phyloP scores from a whole-genome alignment of 2,113 vertebrate genomes.

The Psittacus erithacus region DNA sequence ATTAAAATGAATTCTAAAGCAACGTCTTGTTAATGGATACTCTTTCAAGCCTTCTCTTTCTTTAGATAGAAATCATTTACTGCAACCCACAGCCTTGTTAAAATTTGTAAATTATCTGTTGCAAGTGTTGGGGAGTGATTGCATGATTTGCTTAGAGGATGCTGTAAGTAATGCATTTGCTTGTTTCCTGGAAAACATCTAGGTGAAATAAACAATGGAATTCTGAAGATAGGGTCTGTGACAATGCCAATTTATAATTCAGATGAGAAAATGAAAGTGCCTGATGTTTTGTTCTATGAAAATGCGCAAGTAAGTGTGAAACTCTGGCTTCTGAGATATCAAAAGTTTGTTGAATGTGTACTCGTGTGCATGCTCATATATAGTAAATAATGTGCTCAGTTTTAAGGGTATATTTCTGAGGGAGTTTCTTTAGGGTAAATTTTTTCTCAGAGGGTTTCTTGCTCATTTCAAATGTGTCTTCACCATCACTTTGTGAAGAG shows the following conservation, averaged over 20 bases:
- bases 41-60: not conserved
- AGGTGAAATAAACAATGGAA: conserved; percentile 85
- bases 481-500: not conserved
- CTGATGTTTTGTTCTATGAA: conserved; percentile 96
- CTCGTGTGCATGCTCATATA: not conserved
- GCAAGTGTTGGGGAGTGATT: not conserved
- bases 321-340: not conserved
- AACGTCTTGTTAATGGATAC: not conserved
- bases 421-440: not conserved
- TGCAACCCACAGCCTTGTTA: not conserved
- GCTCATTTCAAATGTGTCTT: not conserved
- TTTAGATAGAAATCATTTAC: not conserved
- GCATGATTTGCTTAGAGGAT: not conserved
- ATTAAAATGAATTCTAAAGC: not conserved
- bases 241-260: conserved; percentile 82
- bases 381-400: not conserved
- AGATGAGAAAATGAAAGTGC: conserved; percentile 90
- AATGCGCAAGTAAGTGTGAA: conserved; percentile 86
- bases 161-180: not conserved
- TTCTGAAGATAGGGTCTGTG: conserved; percentile 86
- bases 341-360: not conserved
- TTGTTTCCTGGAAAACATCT: conserved; percentile 39
- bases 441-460: not conserved
- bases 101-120: not conserved
- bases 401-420: not conserved